Conservation (phyloP, 2,888 invertebrate genomes). For the Chaetogeoica ovagalla region DNA sequence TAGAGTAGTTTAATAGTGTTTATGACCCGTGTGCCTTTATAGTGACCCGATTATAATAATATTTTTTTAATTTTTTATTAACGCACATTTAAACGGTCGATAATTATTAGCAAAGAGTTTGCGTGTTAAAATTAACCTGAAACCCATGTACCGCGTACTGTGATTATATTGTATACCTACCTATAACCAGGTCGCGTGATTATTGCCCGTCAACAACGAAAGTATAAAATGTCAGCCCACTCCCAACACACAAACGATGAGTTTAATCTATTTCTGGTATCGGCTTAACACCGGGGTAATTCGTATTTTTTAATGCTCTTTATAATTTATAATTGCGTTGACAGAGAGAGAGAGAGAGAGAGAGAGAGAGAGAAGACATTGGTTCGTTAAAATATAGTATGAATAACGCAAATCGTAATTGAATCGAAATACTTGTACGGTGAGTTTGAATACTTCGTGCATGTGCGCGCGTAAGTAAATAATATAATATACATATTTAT, state of each 20-base stretch:
- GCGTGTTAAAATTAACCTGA: slow-evolving; percentile 39
- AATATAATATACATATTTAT: no score
- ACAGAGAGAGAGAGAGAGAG: no score
- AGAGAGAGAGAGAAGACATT: no score
- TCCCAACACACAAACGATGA: slow-evolving; percentile 9
- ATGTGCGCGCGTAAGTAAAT: no score
- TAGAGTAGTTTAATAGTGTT: slow-evolving; percentile 38
- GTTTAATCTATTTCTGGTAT: slow-evolving; percentile 18
- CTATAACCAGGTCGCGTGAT: slow-evolving; percentile 20
- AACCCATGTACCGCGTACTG: slow-evolving; percentile 20
- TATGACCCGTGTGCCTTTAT: slow-evolving; percentile 9
- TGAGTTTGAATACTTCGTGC: no score
- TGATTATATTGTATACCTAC: neutral
- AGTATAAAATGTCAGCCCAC: no score
- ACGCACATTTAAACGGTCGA: slow-evolving; percentile 46
- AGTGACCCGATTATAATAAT: slow-evolving; percentile 37
- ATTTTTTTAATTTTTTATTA: slow-evolving; percentile 32
- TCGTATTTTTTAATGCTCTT: slow-evolving; percentile 22
- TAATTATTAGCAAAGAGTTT: slow-evolving; percentile 47
- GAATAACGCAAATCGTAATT: no score
- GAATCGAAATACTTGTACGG: no score
- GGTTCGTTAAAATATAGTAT: no score
- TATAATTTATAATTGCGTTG: slow-evolving; percentile 36
- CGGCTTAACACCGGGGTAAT: slow-evolving; percentile 30
- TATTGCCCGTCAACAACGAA: slow-evolving; percentile 14